Conservation (phyloP, 2,113 vertebrate genomes). For the Myrmecobius fasciatus region DNA sequence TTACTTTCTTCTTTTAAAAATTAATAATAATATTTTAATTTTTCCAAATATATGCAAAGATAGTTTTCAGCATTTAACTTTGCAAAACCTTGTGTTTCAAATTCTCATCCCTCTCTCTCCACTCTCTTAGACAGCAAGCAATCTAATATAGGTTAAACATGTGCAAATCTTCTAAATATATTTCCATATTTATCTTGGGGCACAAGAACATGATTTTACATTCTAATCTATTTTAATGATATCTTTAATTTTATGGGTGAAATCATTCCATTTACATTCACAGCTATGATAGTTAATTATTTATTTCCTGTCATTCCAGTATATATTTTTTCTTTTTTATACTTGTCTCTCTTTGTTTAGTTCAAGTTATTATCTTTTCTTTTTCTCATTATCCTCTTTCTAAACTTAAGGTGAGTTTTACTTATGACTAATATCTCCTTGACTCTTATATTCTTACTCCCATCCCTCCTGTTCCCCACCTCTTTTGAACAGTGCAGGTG, state of each 20-base stretch:
- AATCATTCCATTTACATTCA: not conserved
- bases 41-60: too few relatives aligned
- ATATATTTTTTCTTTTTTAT: not conserved
- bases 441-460: not conserved
- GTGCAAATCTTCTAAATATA: too few relatives aligned
- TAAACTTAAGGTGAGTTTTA: not conserved
- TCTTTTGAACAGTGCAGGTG: not conserved
- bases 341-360: not conserved
- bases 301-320: not conserved
- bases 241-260: not conserved
- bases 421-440: not conserved
- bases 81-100: too few relatives aligned
- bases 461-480: too few relatives aligned
- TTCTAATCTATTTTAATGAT: not conserved
- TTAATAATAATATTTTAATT: too few relatives aligned
- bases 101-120: too few relatives aligned
- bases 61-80: too few relatives aligned
- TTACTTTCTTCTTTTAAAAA: not conserved
- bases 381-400: not conserved
- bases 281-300: not conserved
- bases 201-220: too few relatives aligned
- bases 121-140: too few relatives aligned
- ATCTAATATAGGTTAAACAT: too few relatives aligned
- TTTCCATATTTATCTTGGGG: too few relatives aligned
- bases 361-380: not conserved